Conservation (phyloP, 1,140 invertebrate species). For the Lepidotrigona ventralis region DNA sequence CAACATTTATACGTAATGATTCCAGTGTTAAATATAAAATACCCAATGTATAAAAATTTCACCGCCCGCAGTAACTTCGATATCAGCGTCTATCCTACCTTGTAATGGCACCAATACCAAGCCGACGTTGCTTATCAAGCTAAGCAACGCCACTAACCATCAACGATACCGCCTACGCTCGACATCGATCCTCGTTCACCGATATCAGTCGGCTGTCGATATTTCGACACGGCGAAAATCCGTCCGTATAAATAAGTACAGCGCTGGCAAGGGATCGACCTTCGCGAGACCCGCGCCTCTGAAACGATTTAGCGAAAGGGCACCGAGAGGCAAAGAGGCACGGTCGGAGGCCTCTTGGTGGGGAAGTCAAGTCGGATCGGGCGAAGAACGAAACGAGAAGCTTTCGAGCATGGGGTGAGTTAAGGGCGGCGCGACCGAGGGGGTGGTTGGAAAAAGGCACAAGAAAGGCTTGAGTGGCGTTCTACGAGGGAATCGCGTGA, state of each 20-base stretch:
- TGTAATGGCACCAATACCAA: neutral
- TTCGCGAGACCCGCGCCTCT: neutral
- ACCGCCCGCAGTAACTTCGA: neutral
- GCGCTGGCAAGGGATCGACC: neutral
- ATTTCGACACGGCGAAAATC: neutral
- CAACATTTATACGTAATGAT: too few relatives aligned
- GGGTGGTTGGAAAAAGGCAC: conserved; percentile 61
- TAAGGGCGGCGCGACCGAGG: conserved; percentile 17
- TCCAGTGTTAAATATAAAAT: neutral
- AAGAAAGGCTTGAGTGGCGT: conserved; percentile 78
- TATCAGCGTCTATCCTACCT: neutral
- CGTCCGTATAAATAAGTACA: conserved; percentile 1
- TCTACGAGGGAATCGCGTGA: conserved; percentile 79
- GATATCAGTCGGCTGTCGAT: neutral
- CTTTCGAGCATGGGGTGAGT: conserved; percentile 24
- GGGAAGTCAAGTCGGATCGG: neutral
- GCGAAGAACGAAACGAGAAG: conserved; percentile 28
- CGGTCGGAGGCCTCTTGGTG: too few relatives aligned
- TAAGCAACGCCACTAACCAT: neutral
- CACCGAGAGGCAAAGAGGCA: neutral
- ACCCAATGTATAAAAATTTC: neutral
- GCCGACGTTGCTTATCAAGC: neutral
- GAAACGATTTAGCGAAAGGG: neutral
- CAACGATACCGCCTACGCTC: neutral
- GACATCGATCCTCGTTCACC: neutral